Conservation (phyloP, 2,797 vertebrate species). For the Hyperoplus immaculatus region DNA sequence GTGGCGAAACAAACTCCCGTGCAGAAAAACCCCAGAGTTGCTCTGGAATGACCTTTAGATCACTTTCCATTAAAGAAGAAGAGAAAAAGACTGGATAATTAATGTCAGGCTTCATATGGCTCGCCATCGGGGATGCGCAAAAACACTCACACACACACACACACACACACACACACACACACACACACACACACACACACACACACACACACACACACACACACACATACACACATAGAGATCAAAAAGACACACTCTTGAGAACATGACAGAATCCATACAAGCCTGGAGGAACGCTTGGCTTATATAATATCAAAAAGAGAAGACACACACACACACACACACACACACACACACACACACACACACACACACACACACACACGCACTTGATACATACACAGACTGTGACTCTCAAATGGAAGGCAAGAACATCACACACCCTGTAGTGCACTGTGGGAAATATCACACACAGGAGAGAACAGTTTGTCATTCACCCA, state of each 20-base stretch:
- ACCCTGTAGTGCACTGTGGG: constrained; percentile 5
- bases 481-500: constrained; percentile 25
- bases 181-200: not conserved
- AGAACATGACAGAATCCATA: not conserved
- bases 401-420: constrained; percentile 6
- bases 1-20: constrained; percentile 19
- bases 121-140: not conserved
- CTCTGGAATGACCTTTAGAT: constrained; percentile 25
- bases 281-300: not conserved
- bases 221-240: not conserved
- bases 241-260: not conserved
- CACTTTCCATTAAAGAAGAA: constrained; percentile 15
- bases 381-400: not conserved
- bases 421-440: constrained; percentile 10
- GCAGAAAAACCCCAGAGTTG: constrained; percentile 9
- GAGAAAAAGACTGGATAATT: constrained; percentile 9
- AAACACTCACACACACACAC: not conserved
- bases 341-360: not conserved
- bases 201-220: not conserved
- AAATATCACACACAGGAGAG: constrained; percentile 5
- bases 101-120: not conserved
- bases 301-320: not conserved
- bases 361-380: not conserved
- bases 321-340: not conserved
- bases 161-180: not conserved